A percentile compares a stretch with the other conserved stretches of the same genome.
Evolutionary conservation across 1,140 invertebrate species (phyloP).

Genomic region (Pinna nobilis): DNA sequence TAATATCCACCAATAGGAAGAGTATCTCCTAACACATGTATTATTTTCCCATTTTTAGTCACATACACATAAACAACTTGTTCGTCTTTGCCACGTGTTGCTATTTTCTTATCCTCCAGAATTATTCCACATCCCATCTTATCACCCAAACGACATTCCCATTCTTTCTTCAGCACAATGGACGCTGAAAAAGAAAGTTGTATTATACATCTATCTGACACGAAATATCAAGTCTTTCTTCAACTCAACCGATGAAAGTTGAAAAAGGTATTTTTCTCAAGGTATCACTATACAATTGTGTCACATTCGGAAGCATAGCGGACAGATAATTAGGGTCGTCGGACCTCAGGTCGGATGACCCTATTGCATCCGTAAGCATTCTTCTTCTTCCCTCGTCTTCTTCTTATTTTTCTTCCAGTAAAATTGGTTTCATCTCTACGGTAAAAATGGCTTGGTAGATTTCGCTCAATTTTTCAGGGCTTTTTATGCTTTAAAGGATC

Average conservation of each 20-base stretch:
- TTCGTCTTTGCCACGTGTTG: not conserved
- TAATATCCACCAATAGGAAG: conserved; percentile 8
- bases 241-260: not conserved
- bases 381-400: too few species aligned
- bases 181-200: not conserved
- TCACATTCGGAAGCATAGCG: too few species aligned
- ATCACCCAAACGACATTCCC: conserved; percentile 25
- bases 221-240: not conserved
- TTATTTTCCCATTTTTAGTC: conserved; percentile 18
- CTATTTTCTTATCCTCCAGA: not conserved
- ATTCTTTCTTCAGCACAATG: conserved; percentile 2
- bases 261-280: not conserved
- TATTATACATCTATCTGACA: not conserved
- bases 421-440: too few species aligned
- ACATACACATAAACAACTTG: conserved; percentile 5
- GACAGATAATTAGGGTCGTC: too few species aligned
- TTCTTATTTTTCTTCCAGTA: too few species aligned
- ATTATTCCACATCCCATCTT: conserved; percentile 15
- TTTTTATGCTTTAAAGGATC: too few species aligned
- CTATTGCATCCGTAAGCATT: too few species aligned
- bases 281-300: too few species aligned
- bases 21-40: conserved; percentile 2
- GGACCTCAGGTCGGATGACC: too few species aligned
- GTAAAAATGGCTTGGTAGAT: too few species aligned
- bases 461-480: too few species aligned